Conservation (phyloP, 92 coral and sea anemone species). For the Palythoa grandiflora region DNA sequence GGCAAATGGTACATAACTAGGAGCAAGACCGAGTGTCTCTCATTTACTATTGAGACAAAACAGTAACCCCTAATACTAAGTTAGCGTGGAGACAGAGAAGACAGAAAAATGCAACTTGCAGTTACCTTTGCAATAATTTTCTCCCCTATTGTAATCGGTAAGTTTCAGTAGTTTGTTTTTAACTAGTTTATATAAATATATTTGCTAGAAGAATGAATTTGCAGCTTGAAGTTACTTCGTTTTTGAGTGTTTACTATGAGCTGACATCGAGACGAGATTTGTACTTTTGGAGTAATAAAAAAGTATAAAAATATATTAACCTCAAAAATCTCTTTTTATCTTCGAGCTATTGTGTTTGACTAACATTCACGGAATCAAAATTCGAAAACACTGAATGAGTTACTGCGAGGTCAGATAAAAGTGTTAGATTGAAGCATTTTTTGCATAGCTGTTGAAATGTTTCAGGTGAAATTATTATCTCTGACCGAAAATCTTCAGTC, state of each 20-base stretch:
- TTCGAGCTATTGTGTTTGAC: too few species aligned
- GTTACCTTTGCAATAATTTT: background rate
- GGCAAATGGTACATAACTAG: background rate
- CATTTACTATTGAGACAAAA: background rate
- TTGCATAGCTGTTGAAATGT: too few species aligned
- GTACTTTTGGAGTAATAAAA: too few species aligned
- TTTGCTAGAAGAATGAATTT: background rate
- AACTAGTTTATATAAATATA: background rate
- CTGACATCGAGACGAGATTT: too few species aligned
- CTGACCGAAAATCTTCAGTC: too few species aligned
- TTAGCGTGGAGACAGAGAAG: background rate
- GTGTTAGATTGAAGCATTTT: too few species aligned
- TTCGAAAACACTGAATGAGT: too few species aligned
- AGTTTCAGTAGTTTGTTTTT: background rate
- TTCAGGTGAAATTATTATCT: too few species aligned
- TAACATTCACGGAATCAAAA: too few species aligned
- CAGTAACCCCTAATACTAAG: background rate
- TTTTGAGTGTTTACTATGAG: background rate
- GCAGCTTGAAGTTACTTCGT: background rate
- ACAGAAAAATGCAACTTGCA: slow-evolving; percentile 18
- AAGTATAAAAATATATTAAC: background rate
- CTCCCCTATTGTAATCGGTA: background rate
- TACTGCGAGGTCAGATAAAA: too few species aligned
- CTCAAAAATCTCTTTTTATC: background rate
- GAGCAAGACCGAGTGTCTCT: background rate